Conservation (phyloP, 2,797 vertebrate species). For the Enteromius thamalakanensis region DNA sequence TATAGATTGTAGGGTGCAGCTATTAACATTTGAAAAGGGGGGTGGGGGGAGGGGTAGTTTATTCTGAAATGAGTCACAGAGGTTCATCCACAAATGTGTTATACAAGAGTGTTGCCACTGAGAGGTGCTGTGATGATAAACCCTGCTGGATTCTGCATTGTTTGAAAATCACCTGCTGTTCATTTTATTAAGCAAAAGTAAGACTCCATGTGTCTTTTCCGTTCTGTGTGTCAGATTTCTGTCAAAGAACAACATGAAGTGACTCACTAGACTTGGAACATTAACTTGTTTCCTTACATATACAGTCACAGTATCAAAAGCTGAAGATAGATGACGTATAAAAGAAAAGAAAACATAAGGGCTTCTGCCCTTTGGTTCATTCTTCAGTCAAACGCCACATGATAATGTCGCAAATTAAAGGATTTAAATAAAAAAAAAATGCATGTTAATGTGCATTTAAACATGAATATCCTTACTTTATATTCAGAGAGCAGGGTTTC, state of each 20-base stretch:
- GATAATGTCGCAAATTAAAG: background rate
- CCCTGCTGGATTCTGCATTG: slow-evolving; percentile 14
- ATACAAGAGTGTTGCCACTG: slow-evolving; percentile 36
- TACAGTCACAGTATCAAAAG: slow-evolving; percentile 1
- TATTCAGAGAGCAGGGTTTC: background rate
- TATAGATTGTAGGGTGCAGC: slow-evolving; percentile 7
- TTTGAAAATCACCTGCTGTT: slow-evolving; percentile 1
- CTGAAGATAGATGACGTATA: background rate
- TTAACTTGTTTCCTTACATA: slow-evolving; percentile 8
- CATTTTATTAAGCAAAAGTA: background rate
- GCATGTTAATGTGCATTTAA: background rate
- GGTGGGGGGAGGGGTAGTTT: background rate
- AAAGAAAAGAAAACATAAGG: background rate
- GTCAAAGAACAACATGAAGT: slow-evolving; percentile 3
- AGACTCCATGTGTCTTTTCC: background rate
- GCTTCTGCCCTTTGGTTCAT: background rate
- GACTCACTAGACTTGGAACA: slow-evolving; percentile 31
- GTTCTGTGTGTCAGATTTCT: slow-evolving; percentile 2
- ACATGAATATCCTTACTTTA: background rate
- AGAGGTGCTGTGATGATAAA: slow-evolving; percentile 41
- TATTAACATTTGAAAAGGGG: slow-evolving; percentile 16
- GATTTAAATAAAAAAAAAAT: background rate
- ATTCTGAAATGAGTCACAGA: background rate
- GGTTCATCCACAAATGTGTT: slow-evolving; percentile 4
- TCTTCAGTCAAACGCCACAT: background rate